Evolutionary conservation across 1,140 invertebrate genomes (phyloP).

Genomic region (Caerostris extrusa): DNA sequence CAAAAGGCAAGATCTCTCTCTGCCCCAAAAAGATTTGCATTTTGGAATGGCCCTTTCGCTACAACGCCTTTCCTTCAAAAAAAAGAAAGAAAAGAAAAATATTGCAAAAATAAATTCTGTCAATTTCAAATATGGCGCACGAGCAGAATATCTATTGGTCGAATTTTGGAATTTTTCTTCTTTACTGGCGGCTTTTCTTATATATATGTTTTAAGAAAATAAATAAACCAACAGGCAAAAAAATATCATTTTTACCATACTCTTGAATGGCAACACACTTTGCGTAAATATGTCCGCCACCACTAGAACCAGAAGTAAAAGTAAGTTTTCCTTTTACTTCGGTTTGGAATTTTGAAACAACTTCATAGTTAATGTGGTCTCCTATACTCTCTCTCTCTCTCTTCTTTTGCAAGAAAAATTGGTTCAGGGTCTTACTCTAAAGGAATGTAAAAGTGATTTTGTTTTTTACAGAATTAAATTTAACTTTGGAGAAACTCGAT

Average conservation of each 20-base stretch:
- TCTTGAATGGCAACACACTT: slow-evolving; percentile 52
- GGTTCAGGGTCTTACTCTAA: background rate
- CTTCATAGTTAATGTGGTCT: slow-evolving; percentile 1
- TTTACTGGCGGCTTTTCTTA: slow-evolving; percentile 51
- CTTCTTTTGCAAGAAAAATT: background rate
- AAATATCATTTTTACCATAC: slow-evolving; percentile 49
- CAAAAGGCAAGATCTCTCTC: slow-evolving; percentile 24
- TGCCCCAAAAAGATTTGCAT: slow-evolving; percentile 52
- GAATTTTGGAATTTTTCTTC: slow-evolving; percentile 46
- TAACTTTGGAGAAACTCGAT: background rate
- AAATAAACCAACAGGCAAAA: background rate
- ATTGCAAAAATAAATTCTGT: slow-evolving; percentile 49
- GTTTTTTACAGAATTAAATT: background rate
- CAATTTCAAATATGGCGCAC: slow-evolving; percentile 64
- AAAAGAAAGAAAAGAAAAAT: background rate
- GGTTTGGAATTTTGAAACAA: slow-evolving; percentile 41
- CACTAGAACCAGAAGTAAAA: background rate
- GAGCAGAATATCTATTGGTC: slow-evolving; percentile 62
- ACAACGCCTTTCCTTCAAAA: background rate
- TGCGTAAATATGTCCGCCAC: slow-evolving; percentile 29
- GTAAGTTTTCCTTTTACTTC: background rate
- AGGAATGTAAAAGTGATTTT: background rate
- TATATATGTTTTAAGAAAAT: background rate
- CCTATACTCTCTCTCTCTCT: background rate
- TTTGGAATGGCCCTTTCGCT: slow-evolving; percentile 58